These are phyloP conservation scores for Coenonympha glycerion DNA, from an alignment of 2,888 invertebrate genomes.

Conservation along the genomic window DNA sequence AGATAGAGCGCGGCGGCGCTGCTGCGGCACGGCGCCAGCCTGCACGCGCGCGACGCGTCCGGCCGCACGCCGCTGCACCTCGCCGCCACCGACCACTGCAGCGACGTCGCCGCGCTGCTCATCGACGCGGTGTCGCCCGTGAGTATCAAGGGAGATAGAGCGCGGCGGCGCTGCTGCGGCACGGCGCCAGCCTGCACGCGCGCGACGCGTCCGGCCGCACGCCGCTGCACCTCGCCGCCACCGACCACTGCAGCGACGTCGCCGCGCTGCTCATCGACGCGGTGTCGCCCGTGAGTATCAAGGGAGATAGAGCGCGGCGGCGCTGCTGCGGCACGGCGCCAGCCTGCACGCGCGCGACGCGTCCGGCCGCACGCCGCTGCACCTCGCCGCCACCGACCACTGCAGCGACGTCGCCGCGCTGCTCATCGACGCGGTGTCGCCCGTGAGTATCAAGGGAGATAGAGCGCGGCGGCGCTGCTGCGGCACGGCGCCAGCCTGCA, in stretches of 20 bases:
- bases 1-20: constrained; percentile 36
- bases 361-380: constrained; percentile 52
- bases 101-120: constrained; percentile 35
- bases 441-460: no score
- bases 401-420: constrained; percentile 33
- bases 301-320: constrained; percentile 31
- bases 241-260: constrained; percentile 41
- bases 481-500: constrained; percentile 37
- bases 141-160: no score
- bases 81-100: constrained; percentile 50
- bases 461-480: constrained; percentile 37
- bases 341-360: constrained; percentile 31
- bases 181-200: constrained; percentile 38
- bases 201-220: constrained; percentile 44
- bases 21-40: constrained; percentile 38
- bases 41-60: constrained; percentile 32
- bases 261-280: constrained; percentile 35
- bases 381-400: constrained; percentile 56
- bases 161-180: constrained; percentile 34
- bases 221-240: constrained; percentile 58
- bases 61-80: constrained; percentile 59
- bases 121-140: constrained; percentile 35
- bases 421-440: constrained; percentile 34
- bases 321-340: constrained; percentile 42
- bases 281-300: constrained; percentile 35